Evolutionary conservation across 2,888 invertebrate species (phyloP).

Genomic region (Ashinkailepas kermadecensis): DNA sequence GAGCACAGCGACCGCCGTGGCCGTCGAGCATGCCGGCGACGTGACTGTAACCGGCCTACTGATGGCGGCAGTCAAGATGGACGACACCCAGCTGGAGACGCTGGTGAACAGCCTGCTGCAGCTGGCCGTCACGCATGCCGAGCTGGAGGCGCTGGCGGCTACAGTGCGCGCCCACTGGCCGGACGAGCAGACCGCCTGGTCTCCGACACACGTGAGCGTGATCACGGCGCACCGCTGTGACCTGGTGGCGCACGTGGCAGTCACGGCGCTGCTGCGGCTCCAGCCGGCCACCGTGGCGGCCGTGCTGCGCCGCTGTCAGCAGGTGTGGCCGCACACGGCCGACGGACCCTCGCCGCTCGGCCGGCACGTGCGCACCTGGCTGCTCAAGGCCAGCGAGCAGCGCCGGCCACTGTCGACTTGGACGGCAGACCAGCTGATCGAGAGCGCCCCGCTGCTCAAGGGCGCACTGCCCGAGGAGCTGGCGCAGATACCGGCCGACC

Average conservation of each 20-base stretch:
- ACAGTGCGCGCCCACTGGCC: not conserved
- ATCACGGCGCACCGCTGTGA: slow-evolving; percentile 14
- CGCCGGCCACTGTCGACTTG: not conserved
- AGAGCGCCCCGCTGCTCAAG: not conserved
- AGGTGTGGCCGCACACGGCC: not conserved
- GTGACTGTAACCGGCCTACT: slow-evolving; percentile 9
- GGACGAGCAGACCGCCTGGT: not conserved
- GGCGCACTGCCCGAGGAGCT: slow-evolving; percentile 20
- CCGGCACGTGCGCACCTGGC: not conserved
- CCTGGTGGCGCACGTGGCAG: not conserved
- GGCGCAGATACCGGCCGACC: not conserved
- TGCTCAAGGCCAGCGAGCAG: not conserved
- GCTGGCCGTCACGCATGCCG: not conserved
- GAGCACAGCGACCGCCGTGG: not conserved
- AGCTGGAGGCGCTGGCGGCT: not conserved
- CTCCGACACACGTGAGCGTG: slow-evolving; percentile 1
- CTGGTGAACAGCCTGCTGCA: slow-evolving; percentile 10
- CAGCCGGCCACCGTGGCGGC: not conserved
- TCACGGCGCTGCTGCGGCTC: not conserved
- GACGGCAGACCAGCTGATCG: not conserved
- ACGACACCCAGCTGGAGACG: slow-evolving; percentile 5
- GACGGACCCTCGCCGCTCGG: not conserved
- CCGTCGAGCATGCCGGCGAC: slow-evolving; percentile 1
- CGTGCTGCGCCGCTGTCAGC: not conserved
- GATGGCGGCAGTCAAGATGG: not conserved